Evolutionary conservation across 2,797 vertebrate genomes (phyloP).

Genomic region (Alca torda): DNA sequence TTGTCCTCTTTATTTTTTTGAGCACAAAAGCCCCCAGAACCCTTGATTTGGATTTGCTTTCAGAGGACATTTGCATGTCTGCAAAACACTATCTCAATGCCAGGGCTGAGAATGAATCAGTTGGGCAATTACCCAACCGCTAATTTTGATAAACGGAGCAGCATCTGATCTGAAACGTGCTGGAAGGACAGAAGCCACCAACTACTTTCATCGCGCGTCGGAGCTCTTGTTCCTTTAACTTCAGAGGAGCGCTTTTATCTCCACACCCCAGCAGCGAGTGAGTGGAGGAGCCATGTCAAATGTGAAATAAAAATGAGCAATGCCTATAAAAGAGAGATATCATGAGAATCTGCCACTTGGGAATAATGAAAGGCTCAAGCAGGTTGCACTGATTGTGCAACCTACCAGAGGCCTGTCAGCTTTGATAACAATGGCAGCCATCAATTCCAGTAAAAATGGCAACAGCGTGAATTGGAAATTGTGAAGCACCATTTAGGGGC

Average conservation of each 20-base stretch:
- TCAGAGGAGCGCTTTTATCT: conserved; percentile 46
- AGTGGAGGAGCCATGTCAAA: conserved; percentile 41
- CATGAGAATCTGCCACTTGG: conserved; percentile 62
- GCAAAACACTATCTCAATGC: neutral
- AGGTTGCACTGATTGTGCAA: conserved; percentile 54
- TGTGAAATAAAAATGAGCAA: conserved; percentile 48
- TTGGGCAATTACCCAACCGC: neutral
- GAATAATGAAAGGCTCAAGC: conserved; percentile 63
- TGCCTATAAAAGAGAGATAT: conserved; percentile 62
- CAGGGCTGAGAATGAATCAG: neutral
- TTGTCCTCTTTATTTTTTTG: neutral
- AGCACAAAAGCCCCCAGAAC: neutral
- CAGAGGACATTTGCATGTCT: neutral
- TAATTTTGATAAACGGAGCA: neutral
- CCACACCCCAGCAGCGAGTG: neutral
- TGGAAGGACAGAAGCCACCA: neutral
- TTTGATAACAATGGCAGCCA: conserved; percentile 73
- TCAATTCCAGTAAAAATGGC: conserved; percentile 71
- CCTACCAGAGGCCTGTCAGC: conserved; percentile 65
- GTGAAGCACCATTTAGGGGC: conserved; percentile 50
- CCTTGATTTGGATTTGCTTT: neutral
- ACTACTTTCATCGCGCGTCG: fast-evolving
- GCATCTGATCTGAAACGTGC: neutral
- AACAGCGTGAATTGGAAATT: conserved; percentile 69
- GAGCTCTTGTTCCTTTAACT: conserved; percentile 16